phyloP scores from a whole-genome alignment of 2,888 invertebrate genomes.

The Spodoptera picta region DNA sequence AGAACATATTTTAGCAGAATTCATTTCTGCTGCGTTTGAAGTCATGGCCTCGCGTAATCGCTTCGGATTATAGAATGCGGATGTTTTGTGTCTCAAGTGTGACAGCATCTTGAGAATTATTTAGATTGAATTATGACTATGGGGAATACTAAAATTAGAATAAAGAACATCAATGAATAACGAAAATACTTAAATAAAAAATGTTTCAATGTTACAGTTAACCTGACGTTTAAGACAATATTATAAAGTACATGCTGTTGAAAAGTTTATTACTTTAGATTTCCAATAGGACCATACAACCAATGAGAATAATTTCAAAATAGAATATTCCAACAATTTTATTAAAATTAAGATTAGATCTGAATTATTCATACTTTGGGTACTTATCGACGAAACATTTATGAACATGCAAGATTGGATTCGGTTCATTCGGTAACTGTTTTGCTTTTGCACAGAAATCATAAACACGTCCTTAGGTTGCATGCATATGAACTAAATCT shows the following conservation, averaged over 20 bases:
- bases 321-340: too few relatives aligned
- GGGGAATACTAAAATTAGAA: too few relatives aligned
- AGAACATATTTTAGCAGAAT: conserved; percentile 29
- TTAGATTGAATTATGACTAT: neutral
- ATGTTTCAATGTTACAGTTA: neutral
- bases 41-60: conserved; percentile 35
- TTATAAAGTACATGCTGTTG: conserved; percentile 3
- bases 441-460: conserved; percentile 24
- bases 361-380: conserved; percentile 39
- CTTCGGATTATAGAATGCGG: conserved; percentile 42
- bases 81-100: conserved; percentile 33
- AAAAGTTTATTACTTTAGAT: too few relatives aligned
- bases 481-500: conserved; percentile 11
- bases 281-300: too few relatives aligned
- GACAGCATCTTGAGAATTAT: conserved; percentile 24
- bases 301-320: too few relatives aligned
- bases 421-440: conserved; percentile 38
- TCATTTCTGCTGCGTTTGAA: conserved; percentile 41
- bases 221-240: neutral
- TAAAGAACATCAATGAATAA: too few relatives aligned
- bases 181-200: too few relatives aligned
- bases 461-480: conserved; percentile 27
- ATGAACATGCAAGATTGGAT: conserved; percentile 29
- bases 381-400: conserved; percentile 30
- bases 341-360: neutral